Evolutionary conservation across 2,888 invertebrate genomes (phyloP).

Genomic region (Eilema caniola): DNA sequence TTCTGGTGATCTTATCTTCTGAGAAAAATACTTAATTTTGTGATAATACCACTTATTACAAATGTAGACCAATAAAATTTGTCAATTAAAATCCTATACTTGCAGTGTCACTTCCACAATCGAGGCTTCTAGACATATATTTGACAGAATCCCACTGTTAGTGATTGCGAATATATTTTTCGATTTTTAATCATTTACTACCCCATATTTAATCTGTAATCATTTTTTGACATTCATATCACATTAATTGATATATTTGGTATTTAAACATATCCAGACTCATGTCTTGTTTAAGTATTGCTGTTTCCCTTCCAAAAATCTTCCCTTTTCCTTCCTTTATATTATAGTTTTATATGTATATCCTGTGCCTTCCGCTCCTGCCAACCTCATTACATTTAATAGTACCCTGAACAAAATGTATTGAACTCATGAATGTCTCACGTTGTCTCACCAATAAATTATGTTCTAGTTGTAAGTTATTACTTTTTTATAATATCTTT

Average conservation of each 20-base stretch:
- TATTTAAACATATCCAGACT: conserved; percentile 14
- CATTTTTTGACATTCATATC: background rate
- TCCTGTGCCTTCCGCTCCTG: conserved; percentile 13
- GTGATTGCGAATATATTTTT: background rate
- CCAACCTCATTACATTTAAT: background rate
- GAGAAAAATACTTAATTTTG: background rate
- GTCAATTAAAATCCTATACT: background rate
- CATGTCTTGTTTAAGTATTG: conserved; percentile 7
- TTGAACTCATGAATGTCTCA: conserved; percentile 7
- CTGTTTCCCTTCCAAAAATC: background rate
- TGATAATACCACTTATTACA: background rate
- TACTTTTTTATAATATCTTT: conserved; percentile 48
- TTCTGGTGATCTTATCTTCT: background rate
- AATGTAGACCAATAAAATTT: too few relatives aligned
- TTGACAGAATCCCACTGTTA: background rate
- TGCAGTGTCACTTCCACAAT: too few relatives aligned
- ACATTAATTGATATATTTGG: conserved; percentile 4
- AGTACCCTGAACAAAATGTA: conserved; percentile 18
- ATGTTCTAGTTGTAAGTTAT: conserved; percentile 41
- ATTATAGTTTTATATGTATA: conserved; percentile 1
- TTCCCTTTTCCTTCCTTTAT: background rate
- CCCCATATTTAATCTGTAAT: background rate
- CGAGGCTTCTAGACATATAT: too few relatives aligned
- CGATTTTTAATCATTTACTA: background rate
- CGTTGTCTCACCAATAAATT: conserved; percentile 46